Percentiles rank a stretch among this genome's conserved stretches.
Conservation (phyloP, 2,888 invertebrate species). For the Biston betularia region DNA sequence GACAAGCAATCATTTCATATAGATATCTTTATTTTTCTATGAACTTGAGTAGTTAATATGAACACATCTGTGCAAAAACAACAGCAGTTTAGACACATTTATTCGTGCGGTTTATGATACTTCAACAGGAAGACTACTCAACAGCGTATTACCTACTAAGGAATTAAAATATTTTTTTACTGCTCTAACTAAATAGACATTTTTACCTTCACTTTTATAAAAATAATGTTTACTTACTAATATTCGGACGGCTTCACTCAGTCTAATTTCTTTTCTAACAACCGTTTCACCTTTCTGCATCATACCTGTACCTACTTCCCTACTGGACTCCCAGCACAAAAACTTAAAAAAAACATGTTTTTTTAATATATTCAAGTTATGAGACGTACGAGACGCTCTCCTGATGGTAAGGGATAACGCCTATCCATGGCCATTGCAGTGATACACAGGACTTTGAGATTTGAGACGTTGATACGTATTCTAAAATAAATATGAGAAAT, state of each 20-base stretch:
- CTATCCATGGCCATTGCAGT: no score
- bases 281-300: neutral
- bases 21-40: conserved; percentile 31
- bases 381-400: no score
- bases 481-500: no score
- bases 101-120: conserved; percentile 57
- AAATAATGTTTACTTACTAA: conserved; percentile 49
- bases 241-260: conserved; percentile 59
- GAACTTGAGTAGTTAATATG: conserved; percentile 48
- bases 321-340: no score
- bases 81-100: conserved; percentile 46
- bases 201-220: conserved; percentile 46
- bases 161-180: neutral
- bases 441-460: no score
- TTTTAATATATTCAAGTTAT: no score
- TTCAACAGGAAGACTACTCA: conserved; percentile 69
- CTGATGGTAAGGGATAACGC: no score
- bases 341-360: no score
- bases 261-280: conserved; percentile 54
- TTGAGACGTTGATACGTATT: no score
- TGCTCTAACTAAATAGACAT: neutral
- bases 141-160: conserved; percentile 40
- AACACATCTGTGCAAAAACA: conserved; percentile 58
- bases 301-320: no score
- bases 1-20: neutral